phyloP scores from a whole-genome alignment of 2,888 invertebrate species.

The Crossocerus cetratus region DNA sequence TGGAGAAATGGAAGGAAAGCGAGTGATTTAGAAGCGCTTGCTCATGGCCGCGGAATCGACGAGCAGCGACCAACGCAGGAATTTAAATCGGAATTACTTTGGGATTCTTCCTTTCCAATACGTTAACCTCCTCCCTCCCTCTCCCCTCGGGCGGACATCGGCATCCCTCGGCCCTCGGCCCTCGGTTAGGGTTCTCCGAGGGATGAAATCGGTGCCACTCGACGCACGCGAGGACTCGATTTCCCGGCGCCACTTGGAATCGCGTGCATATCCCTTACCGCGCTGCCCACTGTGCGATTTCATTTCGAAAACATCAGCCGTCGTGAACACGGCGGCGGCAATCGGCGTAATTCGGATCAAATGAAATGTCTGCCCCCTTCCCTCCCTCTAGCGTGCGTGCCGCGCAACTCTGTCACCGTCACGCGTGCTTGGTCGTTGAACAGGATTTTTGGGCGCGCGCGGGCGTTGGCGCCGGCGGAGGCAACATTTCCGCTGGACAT shows the following conservation, averaged over 20 bases:
- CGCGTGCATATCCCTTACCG: too few species aligned
- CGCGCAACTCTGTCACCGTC: too few species aligned
- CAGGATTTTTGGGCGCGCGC: too few species aligned
- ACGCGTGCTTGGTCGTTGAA: too few species aligned
- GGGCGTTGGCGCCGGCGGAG: too few species aligned
- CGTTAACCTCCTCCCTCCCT: background rate
- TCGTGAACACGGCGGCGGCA: background rate
- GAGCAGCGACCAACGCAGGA: background rate
- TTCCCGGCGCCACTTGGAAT: too few species aligned
- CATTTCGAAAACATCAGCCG: background rate
- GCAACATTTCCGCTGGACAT: background rate
- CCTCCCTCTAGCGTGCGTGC: too few species aligned
- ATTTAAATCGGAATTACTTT: slow-evolving; percentile 20
- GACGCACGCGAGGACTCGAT: too few species aligned
- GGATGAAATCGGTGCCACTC: too few species aligned
- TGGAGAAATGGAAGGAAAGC: background rate
- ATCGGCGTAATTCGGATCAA: background rate
- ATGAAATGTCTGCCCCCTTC: too few species aligned
- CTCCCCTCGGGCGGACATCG: background rate
- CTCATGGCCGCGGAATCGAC: background rate
- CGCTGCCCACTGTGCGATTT: background rate
- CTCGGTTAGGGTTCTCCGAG: too few species aligned
- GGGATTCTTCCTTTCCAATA: slow-evolving; percentile 12
- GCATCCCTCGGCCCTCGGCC: too few species aligned
- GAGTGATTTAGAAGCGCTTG: slow-evolving; percentile 5